Base-by-base conservation (phyloP, 2,113 vertebrate species). In the Coreoperca whiteheadi region DNA sequence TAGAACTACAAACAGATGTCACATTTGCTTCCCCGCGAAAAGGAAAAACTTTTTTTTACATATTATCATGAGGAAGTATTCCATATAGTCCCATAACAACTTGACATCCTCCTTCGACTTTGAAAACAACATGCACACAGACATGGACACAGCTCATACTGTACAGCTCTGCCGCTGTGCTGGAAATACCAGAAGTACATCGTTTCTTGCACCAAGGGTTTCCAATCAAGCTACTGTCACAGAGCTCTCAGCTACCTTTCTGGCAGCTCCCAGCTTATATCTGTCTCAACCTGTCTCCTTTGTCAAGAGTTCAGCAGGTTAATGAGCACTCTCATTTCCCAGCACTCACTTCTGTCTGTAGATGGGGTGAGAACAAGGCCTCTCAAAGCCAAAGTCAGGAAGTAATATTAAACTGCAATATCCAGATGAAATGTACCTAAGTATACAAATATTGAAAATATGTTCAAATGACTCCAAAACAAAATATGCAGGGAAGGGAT, bases 261-360 rank as follows among this genome's bases (percentile, higher is more conserved):
- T 81, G 79, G 81, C 87, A 85, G 83, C 85, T 67, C 85, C 75
- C 71, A 76, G 74, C 88, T 83, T 89, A 86, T 84, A 90, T 90
- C 82, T 88, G 89, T 87, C 89, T 92, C 88, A 81, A 87, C 89
- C 88, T 82, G 87, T 87, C 88, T 88, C 82, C 79, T 91, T 92
- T 88, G 82, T 92, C 78, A 76, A 78, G 87, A 86, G 90, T 88
- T 93, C 89, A 87, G 79, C 76, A 80, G 90, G 91, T 89, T 92
- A 91, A 90, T 91, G 77, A 82, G 85, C 75, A 32, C 61, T 48
- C 72, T 89, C 84, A 81, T 85, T 85, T 88, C 77, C 53, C 83
- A 43, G 39, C 1, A 20, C 82, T 89, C 83, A 46, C 79, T 83
- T 77, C 68, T 70, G 80, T 78, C 67, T 21, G 78, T 60, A 56